phyloP scores from a whole-genome alignment of 2,888 invertebrate genomes.

The Schizaphis graminum region DNA sequence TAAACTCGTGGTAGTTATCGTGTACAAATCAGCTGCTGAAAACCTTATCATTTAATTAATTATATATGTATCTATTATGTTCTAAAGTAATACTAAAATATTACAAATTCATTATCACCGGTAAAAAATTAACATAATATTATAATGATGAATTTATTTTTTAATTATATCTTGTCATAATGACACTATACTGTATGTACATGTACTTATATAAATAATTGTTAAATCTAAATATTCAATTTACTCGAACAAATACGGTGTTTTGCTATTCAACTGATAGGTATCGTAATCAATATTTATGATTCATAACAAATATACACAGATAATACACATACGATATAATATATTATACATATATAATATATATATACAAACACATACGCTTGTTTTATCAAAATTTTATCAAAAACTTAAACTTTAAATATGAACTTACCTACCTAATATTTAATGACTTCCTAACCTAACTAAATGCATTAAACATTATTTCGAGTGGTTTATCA shows the following conservation, averaged over 20 bases:
- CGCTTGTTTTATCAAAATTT: neutral
- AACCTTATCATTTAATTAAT: conserved; percentile 1
- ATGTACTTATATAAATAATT: neutral
- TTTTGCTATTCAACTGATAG: neutral
- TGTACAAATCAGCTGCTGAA: conserved; percentile 9
- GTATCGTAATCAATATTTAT: neutral
- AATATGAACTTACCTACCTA: neutral
- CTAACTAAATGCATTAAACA: neutral
- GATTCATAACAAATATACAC: neutral
- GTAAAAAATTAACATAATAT: neutral
- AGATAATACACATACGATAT: neutral
- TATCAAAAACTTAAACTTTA: neutral
- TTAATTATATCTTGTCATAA: neutral
- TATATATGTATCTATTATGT: conserved; percentile 12
- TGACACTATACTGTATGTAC: neutral
- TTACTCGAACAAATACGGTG: neutral
- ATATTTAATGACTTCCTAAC: neutral
- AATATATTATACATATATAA: neutral
- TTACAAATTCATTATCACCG: neutral
- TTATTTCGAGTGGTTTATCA: neutral
- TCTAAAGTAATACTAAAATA: neutral
- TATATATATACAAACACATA: neutral
- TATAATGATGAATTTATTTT: neutral
- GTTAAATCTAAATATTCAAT: neutral
- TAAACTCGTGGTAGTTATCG: neutral